These are phyloP conservation scores for Dioctria linearis DNA, from an alignment of 2,888 invertebrate genomes.

Conservation along the genomic window DNA sequence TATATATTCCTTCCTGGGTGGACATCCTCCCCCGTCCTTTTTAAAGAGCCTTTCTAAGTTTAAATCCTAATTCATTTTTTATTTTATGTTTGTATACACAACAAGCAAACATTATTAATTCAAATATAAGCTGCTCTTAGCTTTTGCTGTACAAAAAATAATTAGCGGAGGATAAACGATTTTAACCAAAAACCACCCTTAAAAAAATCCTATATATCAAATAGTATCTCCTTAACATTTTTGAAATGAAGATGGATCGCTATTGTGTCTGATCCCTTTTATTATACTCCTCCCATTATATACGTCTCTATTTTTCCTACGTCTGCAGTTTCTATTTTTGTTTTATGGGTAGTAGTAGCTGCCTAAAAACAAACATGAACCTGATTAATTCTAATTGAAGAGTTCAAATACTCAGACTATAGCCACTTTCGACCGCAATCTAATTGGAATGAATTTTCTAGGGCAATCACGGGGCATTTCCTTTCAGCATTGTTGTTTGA, in stretches of 20 bases:
- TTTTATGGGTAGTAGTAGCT: background rate
- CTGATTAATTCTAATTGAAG: conserved; percentile 47
- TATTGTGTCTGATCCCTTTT: conserved; percentile 15
- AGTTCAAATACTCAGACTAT: conserved; percentile 8
- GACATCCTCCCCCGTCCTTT: no score
- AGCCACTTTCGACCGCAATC: conserved; percentile 6
- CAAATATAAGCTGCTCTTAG: no score
- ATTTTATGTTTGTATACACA: no score
- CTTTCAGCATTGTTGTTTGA: conserved; percentile 12
- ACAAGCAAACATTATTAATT: no score
- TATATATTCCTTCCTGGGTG: no score
- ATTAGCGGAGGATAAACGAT: no score
- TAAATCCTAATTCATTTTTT: no score
- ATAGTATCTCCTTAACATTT: conserved; percentile 22
- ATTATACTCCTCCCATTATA: background rate
- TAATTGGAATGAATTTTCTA: conserved; percentile 38
- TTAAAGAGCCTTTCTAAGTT: no score
- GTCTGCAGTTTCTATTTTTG: conserved; percentile 11
- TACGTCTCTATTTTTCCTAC: background rate
- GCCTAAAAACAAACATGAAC: conserved; percentile 24
- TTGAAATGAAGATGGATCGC: conserved; percentile 42
- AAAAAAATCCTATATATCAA: background rate
- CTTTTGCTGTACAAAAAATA: no score
- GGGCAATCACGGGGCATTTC: conserved; percentile 20
- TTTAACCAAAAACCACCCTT: no score